phyloP scores from a whole-genome alignment of 2,797 vertebrate species.

The Etheostoma perlongum region DNA sequence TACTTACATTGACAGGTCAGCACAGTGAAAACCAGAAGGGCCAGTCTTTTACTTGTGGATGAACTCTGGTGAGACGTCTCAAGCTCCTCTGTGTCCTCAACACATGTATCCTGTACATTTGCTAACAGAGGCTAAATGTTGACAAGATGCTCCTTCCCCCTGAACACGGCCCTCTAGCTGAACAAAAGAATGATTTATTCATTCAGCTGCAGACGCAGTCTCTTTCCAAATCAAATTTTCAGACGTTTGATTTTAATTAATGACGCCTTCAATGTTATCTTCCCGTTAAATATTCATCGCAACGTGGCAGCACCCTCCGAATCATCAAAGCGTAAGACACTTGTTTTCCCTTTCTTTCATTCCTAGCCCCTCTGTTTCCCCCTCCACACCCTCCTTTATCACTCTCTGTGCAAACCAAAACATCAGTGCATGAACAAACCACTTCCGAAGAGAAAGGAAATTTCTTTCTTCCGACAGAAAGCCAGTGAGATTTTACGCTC shows the following conservation, averaged over 20 bases:
- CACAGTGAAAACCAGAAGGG: background rate
- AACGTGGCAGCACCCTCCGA: slow-evolving; percentile 62
- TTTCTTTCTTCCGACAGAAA: slow-evolving; percentile 44
- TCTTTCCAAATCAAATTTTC: slow-evolving; percentile 82
- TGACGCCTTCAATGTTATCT: slow-evolving; percentile 79
- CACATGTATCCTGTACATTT: slow-evolving; percentile 61
- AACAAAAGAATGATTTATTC: slow-evolving; percentile 83
- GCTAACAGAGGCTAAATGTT: slow-evolving; percentile 74
- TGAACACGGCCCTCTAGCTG: slow-evolving; percentile 63
- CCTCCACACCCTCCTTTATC: slow-evolving; percentile 20
- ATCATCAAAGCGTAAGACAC: slow-evolving; percentile 70
- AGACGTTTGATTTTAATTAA: slow-evolving; percentile 86
- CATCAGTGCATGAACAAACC: slow-evolving; percentile 55
- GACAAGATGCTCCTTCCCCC: slow-evolving; percentile 69
- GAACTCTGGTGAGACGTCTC: slow-evolving; percentile 1
- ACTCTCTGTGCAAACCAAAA: slow-evolving; percentile 48
- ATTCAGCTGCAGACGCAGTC: slow-evolving; percentile 73
- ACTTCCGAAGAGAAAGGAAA: slow-evolving; percentile 50
- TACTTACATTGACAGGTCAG: background rate
- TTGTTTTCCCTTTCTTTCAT: slow-evolving; percentile 63
- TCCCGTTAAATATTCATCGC: slow-evolving; percentile 81
- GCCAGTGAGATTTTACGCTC: slow-evolving; percentile 52
- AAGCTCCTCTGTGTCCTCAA: slow-evolving; percentile 30
- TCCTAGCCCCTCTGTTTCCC: slow-evolving; percentile 33
- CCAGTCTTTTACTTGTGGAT: background rate